These are phyloP conservation scores for Stylophora pistillata DNA, from an alignment of 64 coral and sea anemone species.

Conservation along the genomic window DNA sequence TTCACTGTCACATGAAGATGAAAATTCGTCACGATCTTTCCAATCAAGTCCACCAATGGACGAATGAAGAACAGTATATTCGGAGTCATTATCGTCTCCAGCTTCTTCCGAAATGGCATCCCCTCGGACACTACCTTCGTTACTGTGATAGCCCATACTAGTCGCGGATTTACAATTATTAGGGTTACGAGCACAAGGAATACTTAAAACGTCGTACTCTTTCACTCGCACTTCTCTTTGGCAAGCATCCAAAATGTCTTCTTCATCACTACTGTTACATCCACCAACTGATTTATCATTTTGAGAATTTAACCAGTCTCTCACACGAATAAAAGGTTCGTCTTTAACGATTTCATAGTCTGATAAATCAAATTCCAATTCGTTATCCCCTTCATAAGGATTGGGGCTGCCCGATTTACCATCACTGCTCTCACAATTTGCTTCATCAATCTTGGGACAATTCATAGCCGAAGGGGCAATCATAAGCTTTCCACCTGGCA, in stretches of 20 bases:
- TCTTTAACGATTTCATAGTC: constrained; percentile 79
- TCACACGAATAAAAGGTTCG: constrained; percentile 51
- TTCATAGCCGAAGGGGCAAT: constrained; percentile 28
- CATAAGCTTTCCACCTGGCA: constrained; percentile 76
- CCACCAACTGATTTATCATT: constrained; percentile 34
- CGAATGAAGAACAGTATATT: constrained; percentile 85
- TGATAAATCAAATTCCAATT: constrained; percentile 61
- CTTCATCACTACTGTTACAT: constrained; percentile 57
- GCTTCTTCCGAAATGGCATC: constrained; percentile 16
- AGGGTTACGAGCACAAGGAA: constrained; percentile 42
- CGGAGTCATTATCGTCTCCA: constrained; percentile 34
- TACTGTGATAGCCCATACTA: constrained; percentile 6
- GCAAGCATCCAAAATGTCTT: not conserved
- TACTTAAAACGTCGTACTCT: constrained; percentile 81
- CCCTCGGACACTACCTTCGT: not conserved
- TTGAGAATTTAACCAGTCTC: constrained; percentile 66
- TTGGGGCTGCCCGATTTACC: constrained; percentile 17
- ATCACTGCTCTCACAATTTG: constrained; percentile 12
- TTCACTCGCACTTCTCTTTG: constrained; percentile 17
- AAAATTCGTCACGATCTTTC: constrained; percentile 20
- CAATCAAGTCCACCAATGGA: constrained; percentile 77
- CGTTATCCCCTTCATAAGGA: constrained; percentile 85
- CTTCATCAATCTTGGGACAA: not conserved
- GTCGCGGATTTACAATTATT: not conserved
- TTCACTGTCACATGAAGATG: constrained; percentile 56